Percentiles rank a stretch among this genome's conserved stretches.
Evolutionary conservation across 2,888 invertebrate genomes (phyloP).

Genomic region (Reticulitermes lucifugus): DNA sequence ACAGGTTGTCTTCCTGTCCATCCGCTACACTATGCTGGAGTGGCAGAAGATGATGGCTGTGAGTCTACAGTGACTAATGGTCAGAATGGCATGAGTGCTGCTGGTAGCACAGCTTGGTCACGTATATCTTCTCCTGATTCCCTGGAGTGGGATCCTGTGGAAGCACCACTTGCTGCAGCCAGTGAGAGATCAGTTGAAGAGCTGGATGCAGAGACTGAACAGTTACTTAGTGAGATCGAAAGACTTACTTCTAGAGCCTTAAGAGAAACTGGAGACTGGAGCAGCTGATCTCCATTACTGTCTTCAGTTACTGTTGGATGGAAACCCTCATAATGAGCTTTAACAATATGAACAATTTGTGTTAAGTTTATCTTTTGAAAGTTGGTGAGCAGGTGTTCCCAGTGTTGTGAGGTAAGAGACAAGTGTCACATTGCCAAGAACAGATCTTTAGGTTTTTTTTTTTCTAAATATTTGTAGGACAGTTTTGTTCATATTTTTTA

Average conservation of each 20-base stretch:
- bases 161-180: constrained; percentile 60
- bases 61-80: constrained; percentile 44
- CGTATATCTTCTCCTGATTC: constrained; percentile 72
- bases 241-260: constrained; percentile 74
- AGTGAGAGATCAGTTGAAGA: constrained; percentile 65
- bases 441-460: background rate
- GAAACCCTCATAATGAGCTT: background rate
- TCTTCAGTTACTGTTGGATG: background rate
- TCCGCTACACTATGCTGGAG: constrained; percentile 45
- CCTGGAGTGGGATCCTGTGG: constrained; percentile 76
- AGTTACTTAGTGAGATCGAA: constrained; percentile 75
- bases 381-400: too few relatives aligned
- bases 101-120: constrained; percentile 50
- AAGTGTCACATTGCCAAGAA: background rate
- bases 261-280: constrained; percentile 71
- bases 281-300: constrained; percentile 49
- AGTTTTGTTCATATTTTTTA: too few relatives aligned
- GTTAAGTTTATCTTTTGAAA: background rate
- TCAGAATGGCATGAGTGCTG: constrained; percentile 32
- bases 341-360: background rate
- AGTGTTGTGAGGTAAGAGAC: background rate
- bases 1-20: constrained; percentile 49
- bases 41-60: constrained; percentile 47
- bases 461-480: too few relatives aligned
- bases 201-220: constrained; percentile 74